phyloP scores from a whole-genome alignment of 2,797 vertebrate genomes.

The Sebastes hopkinsi region DNA sequence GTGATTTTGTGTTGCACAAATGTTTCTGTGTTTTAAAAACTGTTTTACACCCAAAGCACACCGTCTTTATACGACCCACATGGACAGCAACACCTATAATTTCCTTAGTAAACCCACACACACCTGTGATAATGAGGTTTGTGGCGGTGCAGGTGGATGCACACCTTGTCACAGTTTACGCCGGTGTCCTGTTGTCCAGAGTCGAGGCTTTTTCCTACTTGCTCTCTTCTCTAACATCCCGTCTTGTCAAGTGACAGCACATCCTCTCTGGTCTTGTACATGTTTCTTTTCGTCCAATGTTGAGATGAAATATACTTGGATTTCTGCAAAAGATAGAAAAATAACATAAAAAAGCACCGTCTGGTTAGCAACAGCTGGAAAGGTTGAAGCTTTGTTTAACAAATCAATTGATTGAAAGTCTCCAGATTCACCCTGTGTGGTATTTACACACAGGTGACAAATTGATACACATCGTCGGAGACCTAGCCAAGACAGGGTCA shows the following conservation, averaged over 20 bases:
- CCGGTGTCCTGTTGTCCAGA: not conserved
- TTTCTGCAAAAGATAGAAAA: not conserved
- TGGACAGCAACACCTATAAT: not conserved
- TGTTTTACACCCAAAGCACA: not conserved
- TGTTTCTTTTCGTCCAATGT: not conserved
- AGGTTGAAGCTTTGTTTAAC: not conserved
- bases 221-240: not conserved
- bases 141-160: not conserved
- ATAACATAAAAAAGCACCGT: not conserved
- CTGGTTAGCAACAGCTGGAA: not conserved
- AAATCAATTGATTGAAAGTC: not conserved
- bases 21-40: not conserved
- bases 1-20: not conserved
- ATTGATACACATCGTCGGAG: not conserved
- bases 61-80: not conserved
- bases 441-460: not conserved
- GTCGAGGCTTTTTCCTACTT: not conserved
- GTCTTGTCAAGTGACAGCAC: not conserved
- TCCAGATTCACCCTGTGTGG: not conserved
- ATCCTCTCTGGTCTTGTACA: not conserved
- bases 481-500: no score
- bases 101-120: slow-evolving; percentile 16
- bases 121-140: slow-evolving; percentile 11
- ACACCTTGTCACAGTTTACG: not conserved
- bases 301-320: not conserved